Evolutionary conservation across 2,113 vertebrate species (phyloP).

Genomic region (Columba janthina): DNA sequence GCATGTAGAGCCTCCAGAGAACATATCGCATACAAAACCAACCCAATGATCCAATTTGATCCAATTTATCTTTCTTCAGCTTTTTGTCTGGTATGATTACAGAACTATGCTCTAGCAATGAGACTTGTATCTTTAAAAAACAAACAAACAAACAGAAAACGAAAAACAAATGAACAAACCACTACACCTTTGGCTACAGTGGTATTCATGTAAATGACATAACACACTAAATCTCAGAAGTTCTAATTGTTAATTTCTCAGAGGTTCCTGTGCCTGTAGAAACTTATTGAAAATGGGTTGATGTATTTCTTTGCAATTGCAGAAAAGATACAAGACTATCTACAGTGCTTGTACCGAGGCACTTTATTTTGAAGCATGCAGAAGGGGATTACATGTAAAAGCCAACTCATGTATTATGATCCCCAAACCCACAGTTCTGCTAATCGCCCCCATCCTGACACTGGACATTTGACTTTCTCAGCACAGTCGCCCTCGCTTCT

Average conservation of each 20-base stretch:
- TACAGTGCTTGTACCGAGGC: not conserved
- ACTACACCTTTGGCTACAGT: not conserved
- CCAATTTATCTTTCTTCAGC: not conserved
- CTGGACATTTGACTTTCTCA: not conserved
- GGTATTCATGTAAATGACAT: not conserved
- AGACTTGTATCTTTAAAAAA: not conserved
- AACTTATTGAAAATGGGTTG: not conserved
- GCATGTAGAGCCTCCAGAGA: not conserved
- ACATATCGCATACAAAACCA: not conserved
- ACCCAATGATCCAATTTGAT: not conserved
- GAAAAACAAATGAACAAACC: not conserved
- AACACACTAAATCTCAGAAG: not conserved
- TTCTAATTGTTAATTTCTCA: not conserved
- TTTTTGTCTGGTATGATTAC: not conserved
- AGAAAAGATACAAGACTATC: not conserved
- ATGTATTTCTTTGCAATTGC: not conserved
- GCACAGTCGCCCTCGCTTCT: conserved; percentile 30
- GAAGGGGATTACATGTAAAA: not conserved
- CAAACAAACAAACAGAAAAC: too few species aligned
- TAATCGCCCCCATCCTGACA: not conserved
- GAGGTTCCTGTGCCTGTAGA: not conserved
- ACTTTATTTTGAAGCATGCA: fast-evolving
- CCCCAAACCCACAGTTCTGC: not conserved
- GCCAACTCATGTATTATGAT: not conserved
- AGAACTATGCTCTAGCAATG: not conserved